Evolutionary conservation across 2,888 invertebrate species (phyloP), one percentile per base, ranked within the genome.

Genomic region (Drosophila greeni): DNA sequence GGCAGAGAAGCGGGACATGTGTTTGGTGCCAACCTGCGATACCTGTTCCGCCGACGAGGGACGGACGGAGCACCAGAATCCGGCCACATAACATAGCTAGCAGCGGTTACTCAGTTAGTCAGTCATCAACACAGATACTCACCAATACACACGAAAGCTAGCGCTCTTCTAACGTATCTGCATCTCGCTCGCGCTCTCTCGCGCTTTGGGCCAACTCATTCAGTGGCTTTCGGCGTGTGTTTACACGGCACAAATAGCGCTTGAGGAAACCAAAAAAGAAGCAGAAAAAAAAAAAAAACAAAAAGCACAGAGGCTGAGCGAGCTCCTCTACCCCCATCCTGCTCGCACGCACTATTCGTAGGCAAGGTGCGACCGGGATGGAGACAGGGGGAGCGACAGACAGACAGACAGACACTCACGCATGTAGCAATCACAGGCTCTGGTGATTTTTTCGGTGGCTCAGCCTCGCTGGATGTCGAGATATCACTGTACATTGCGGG

Each of bases 21-120:
- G 80, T 75, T 81, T 81, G 72, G 82, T 82, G 74, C 84, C 81
- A 83, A 83, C 81, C 82, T 81, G 81, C 82, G 81, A 81, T 83
- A 81, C 81, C 81, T 81, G 81, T 81, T 81, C 81, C 81, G 78
- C 82, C 74, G 75, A 74, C 76, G 78, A 42, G 24, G 42, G 42
- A 77, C 77, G 51, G 66, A 33, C 60, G 42, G 60, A 62, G 26
- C 62, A 37, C 64, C 67, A 67, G 67, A 67, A 67, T 67, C 67
- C 67, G 67, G 67, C 67, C 67, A 62, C 62, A 59, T 59, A 65
- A 64, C 65, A 55, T 45, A 55, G 60, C 52, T 64, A 64, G 78
- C 70, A 62, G 61, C 78, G 82, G 79, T 78, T 81, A 78, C 71
- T 78, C 75, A 81, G 80, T 76, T 66, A 76, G 82, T 75, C 81